Evolutionary conservation across 2,888 invertebrate genomes (phyloP), one percentile per base, ranked within the genome.

Genomic region (Tiphia femorata): DNA sequence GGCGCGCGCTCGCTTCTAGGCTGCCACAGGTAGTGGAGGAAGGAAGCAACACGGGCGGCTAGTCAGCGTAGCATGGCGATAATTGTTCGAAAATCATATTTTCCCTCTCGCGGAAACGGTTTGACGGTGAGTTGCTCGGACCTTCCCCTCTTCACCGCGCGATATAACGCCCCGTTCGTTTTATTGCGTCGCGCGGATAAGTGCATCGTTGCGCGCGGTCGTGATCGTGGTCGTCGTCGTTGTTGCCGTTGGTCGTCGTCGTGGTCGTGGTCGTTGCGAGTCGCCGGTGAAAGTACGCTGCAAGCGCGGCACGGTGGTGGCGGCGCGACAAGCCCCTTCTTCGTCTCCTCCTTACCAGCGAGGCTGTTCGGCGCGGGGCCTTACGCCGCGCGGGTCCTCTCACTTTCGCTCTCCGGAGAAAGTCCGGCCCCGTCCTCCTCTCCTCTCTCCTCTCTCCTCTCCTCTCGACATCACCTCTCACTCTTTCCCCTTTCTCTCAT

Each of bases 321-420:
- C n/a, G n/a, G n/a, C n/a, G n/a, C n/a, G n/a, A n/a, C n/a, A n/a
- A n/a, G n/a, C n/a, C n/a, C 19, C 27, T n/a, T 38, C 52, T 49
- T 42, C 52, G 12, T 29, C 44, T 29, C 7, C 17, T 23, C 27
- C n/a, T n/a, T n/a, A n/a, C n/a, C n/a, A n/a, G n/a, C 38, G 20
- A 54, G 57, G 49, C 55, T 58, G 52, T 21, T 37, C 46, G 43
- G 51, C 46, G 55, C 52, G 63, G 64, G 53, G 58, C 58, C 61
- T 68, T 57, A 47, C 49, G 60, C 55, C 58, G 63, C 44, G 58
- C 58, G 64, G 75, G 62, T 70, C 80, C 81, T 77, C 80, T 82
- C 78, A 82, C 82, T 82, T 82, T 82, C 82, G 79, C 82, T 80
- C 68, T 75, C 65, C 68, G 78, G 82, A 81, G 82, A 82, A 82